These are phyloP conservation scores for Ecdyonurus torrentis DNA, from an alignment of 2,888 invertebrate genomes.

Conservation along the genomic window DNA sequence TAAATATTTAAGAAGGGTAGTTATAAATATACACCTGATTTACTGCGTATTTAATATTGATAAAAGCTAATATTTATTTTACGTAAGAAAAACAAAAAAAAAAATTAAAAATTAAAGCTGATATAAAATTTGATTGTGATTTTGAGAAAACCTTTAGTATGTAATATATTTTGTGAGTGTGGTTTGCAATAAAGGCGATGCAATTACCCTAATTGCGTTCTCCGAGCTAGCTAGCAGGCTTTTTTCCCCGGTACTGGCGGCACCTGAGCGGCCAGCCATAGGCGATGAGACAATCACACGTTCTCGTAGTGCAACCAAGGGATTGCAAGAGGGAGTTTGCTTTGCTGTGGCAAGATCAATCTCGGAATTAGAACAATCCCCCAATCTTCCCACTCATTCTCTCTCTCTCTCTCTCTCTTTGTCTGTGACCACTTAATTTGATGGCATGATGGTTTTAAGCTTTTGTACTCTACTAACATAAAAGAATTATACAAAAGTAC, in stretches of 20 bases:
- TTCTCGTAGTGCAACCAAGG: too few relatives aligned
- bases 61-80: too few relatives aligned
- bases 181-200: background rate
- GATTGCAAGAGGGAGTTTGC: too few relatives aligned
- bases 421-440: background rate
- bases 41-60: too few relatives aligned
- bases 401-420: too few relatives aligned
- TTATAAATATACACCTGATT: too few relatives aligned
- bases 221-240: background rate
- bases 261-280: background rate
- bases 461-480: background rate
- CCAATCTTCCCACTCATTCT: background rate
- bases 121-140: too few relatives aligned
- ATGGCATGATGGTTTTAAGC: background rate
- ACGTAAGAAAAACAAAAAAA: too few relatives aligned
- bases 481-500: background rate
- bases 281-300: background rate
- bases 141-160: too few relatives aligned
- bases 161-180: too few relatives aligned
- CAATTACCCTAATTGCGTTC: background rate
- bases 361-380: background rate
- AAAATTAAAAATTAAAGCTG: too few relatives aligned
- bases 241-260: background rate
- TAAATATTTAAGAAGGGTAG: too few relatives aligned
- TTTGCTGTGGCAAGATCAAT: background rate